These are phyloP conservation scores for Vireo altiloquus DNA, from an alignment of 2,113 vertebrate species.

Conservation along the genomic window DNA sequence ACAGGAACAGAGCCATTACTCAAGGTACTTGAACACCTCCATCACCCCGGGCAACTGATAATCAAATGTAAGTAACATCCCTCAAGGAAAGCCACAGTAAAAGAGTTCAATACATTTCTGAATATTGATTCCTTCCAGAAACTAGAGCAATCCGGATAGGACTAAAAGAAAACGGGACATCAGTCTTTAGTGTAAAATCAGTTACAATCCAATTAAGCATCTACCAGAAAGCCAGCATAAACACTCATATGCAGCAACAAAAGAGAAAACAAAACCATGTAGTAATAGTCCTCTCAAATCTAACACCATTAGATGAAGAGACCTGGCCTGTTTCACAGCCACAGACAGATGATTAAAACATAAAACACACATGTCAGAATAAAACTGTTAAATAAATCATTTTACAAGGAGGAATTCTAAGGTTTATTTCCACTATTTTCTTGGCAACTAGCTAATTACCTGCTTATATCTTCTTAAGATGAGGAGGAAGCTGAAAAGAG, in stretches of 20 bases:
- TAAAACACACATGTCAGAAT: constrained; percentile 41
- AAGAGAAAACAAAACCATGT: not conserved
- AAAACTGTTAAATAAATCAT: constrained; percentile 58
- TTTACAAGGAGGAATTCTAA: constrained; percentile 49
- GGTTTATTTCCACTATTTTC: constrained; percentile 53
- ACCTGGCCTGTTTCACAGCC: constrained; percentile 8
- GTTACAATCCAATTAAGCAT: constrained; percentile 28
- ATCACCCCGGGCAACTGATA: not conserved
- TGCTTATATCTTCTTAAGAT: constrained; percentile 65
- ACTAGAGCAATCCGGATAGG: not conserved
- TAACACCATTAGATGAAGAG: not conserved
- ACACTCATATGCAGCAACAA: not conserved
- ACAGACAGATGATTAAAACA: constrained; percentile 49
- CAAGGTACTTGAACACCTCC: not conserved
- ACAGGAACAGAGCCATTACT: not conserved
- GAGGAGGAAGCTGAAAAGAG: constrained; percentile 57
- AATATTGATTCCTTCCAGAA: constrained; percentile 43
- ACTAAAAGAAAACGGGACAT: not conserved
- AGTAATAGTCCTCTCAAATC: not conserved
- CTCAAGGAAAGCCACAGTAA: not conserved
- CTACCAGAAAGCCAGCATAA: constrained; percentile 27
- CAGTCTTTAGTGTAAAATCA: constrained; percentile 47
- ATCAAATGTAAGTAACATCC: not conserved
- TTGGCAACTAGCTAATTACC: constrained; percentile 60
- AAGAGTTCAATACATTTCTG: constrained; percentile 8